A percentile compares a stretch with the other conserved stretches of the same genome.
These are phyloP conservation scores for Ophioninae sp. DNA, from an alignment of 2,888 invertebrate species.

Conservation along the genomic window DNA sequence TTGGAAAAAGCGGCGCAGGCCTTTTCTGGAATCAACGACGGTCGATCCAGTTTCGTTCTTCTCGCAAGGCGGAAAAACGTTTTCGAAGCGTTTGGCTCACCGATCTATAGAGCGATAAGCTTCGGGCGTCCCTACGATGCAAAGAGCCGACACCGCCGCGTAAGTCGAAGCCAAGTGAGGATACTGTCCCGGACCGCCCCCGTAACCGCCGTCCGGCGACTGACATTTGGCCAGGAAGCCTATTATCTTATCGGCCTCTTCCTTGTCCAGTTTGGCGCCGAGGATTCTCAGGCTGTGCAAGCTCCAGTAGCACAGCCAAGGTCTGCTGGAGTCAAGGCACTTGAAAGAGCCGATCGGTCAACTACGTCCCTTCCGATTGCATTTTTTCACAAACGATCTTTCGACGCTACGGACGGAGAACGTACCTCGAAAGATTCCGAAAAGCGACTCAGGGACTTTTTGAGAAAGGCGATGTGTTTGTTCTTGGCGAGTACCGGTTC, in stretches of 20 bases:
- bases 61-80: too few relatives aligned
- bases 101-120: conserved; percentile 95
- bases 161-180: conserved; percentile 98
- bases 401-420: not conserved
- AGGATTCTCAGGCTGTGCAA: conserved; percentile 93
- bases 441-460: conserved; percentile 86
- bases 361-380: not conserved
- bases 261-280: conserved; percentile 84
- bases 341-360: conserved; percentile 70
- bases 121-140: conserved; percentile 93
- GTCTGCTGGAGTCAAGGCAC: conserved; percentile 95
- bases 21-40: conserved; percentile 81
- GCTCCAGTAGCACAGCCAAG: conserved; percentile 99
- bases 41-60: conserved; percentile 1
- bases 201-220: conserved; percentile 92
- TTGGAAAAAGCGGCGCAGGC: conserved; percentile 89
- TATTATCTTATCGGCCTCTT: conserved; percentile 82
- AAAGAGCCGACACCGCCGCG: conserved; percentile 96
- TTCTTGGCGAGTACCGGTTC: conserved; percentile 85
- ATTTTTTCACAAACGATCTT: not conserved
- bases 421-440: conserved; percentile 86
- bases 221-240: conserved; percentile 88
- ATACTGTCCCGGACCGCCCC: conserved; percentile 96
- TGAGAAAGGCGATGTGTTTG: conserved; percentile 86
- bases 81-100: conserved; percentile 74